phyloP scores from a whole-genome alignment of 2,797 vertebrate genomes.

The Alectoris magna region DNA sequence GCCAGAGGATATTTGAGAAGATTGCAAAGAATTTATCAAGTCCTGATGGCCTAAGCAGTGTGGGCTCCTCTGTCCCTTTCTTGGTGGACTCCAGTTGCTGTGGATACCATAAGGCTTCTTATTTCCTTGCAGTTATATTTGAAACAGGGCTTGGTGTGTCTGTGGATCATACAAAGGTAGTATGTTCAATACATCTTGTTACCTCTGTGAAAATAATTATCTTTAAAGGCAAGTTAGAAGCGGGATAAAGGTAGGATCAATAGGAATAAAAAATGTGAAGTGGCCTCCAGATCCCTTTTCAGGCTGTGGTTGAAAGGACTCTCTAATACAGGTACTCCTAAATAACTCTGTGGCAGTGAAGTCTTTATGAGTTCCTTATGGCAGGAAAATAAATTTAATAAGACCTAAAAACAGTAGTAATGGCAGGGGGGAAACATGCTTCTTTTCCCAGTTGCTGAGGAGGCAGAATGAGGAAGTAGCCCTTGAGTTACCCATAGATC shows the following conservation, averaged over 20 bases:
- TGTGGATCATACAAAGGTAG: slow-evolving; percentile 84
- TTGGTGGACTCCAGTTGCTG: slow-evolving; percentile 88
- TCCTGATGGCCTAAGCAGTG: slow-evolving; percentile 58
- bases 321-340: neutral
- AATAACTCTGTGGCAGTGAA: neutral
- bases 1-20: slow-evolving; percentile 82
- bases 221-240: slow-evolving; percentile 3
- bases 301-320: neutral
- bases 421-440: neutral
- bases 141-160: slow-evolving; percentile 84
- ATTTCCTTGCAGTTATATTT: slow-evolving; percentile 87
- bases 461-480: neutral
- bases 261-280: neutral
- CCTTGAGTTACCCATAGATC: neutral
- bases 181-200: neutral
- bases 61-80: slow-evolving; percentile 71
- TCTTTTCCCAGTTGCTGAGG: neutral
- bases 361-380: neutral
- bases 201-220: neutral
- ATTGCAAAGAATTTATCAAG: slow-evolving; percentile 76
- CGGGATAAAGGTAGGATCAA: neutral
- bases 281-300: neutral
- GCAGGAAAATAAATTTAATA: neutral
- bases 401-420: neutral
- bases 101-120: slow-evolving; percentile 89